Evolutionary conservation across 2,797 vertebrate species (phyloP), one percentile per base, ranked within the genome.

Genomic region (Enteromius unitaeniatus): DNA sequence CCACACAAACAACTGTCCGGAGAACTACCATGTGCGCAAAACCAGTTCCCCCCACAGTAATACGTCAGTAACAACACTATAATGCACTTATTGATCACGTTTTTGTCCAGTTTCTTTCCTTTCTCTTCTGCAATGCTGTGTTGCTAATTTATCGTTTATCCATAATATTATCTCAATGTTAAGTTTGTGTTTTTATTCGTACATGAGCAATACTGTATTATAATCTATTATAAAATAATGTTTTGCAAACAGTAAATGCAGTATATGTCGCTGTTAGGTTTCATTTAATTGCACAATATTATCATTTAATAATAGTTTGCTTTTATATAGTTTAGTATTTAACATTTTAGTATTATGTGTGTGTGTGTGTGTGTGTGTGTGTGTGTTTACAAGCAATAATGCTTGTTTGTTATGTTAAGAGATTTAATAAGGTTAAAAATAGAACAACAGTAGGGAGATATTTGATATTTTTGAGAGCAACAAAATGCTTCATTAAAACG

Each of bases 1-100:
- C 88, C 28, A 89, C 94, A 87, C 78, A 19, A 51, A 90, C 69
- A 69, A 68, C 17, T 1, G 86, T 92, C 93, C 92, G 92, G 78
- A 62, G n/a, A 4, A 89, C 84, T 82, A 82, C 85, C 42, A 45
- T 8, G 34, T 26, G 31, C 9, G 6, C 40, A 53, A 79, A 55
- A 81, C 40, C 74, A 6, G 68, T 74, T 83, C 31, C 85, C 11
- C 31, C 85, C 11, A 26, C 60, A 28, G n/a, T 45, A 82, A 72
- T 49, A 13, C 26, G 10, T 42, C 9, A n/a, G 23, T 47, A 58
- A 69, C 7, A 84, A n/a, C 60, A 62, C 4, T 26, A 5, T 78
- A 28, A 51, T 49, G 7, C 13, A 58, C 64, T 9, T 7, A 58
- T 47, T 19, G n/a, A 51, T 65, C 51, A 67, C 60, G 37, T 60